phyloP scores from a whole-genome alignment of 2,888 invertebrate genomes.

The Catotricha subobsoleta region DNA sequence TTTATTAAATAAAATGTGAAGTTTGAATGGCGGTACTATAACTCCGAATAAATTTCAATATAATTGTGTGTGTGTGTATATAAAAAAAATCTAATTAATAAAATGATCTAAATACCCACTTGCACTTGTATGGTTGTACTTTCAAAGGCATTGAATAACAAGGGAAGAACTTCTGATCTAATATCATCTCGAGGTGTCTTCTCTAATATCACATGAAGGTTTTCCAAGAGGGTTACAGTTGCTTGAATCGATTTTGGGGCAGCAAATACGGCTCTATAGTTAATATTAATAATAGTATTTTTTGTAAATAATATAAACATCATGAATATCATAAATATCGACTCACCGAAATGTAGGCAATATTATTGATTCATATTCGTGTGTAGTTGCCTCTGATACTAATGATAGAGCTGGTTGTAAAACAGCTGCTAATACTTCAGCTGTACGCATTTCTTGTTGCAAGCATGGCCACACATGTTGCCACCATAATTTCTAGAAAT shows the following conservation, averaged over 20 bases:
- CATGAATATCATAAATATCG: no score
- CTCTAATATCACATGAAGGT: slow-evolving; percentile 70
- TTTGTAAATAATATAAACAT: neutral
- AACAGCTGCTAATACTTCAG: slow-evolving; percentile 73
- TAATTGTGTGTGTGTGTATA: slow-evolving; percentile 6
- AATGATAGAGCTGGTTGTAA: slow-evolving; percentile 68
- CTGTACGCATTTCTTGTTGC: slow-evolving; percentile 64
- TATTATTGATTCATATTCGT: slow-evolving; percentile 65
- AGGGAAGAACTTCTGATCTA: slow-evolving; percentile 63
- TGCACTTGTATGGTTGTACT: slow-evolving; percentile 78
- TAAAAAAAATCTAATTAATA: neutral
- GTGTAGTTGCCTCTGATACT: slow-evolving; percentile 55
- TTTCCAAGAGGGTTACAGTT: slow-evolving; percentile 73
- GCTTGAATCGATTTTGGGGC: slow-evolving; percentile 69
- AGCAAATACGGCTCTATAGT: slow-evolving; percentile 48
- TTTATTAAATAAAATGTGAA: no score
- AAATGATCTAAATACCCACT: slow-evolving; percentile 34
- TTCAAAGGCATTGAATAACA: slow-evolving; percentile 74
- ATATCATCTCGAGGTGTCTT: slow-evolving; percentile 70
- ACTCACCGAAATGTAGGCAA: slow-evolving; percentile 69
- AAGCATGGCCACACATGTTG: slow-evolving; percentile 85
- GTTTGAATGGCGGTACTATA: no score
- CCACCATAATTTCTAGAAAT: slow-evolving; percentile 80
- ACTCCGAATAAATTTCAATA: no score
- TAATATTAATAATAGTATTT: slow-evolving; percentile 7